phyloP scores from a whole-genome alignment of 2,797 vertebrate genomes.

The Sebastes elongatus region DNA sequence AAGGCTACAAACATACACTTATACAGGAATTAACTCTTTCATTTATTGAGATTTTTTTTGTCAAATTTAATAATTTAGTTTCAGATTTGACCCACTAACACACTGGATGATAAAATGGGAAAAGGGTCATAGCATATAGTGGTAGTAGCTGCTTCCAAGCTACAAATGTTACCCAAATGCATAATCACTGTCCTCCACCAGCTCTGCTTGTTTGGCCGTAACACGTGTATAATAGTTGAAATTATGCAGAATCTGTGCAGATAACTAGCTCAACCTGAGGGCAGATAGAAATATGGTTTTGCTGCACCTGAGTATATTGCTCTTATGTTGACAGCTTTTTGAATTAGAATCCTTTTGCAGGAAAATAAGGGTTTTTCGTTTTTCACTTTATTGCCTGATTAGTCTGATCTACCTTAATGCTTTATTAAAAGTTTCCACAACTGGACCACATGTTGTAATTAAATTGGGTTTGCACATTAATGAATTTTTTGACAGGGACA shows the following conservation, averaged over 20 bases:
- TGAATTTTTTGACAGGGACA: background rate
- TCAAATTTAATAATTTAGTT: background rate
- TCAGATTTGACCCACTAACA: conserved; percentile 43
- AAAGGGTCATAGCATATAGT: background rate
- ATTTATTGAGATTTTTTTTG: too few relatives aligned
- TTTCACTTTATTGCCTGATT: background rate
- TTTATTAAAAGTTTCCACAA: background rate
- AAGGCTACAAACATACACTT: too few relatives aligned
- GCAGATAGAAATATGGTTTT: background rate
- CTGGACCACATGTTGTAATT: background rate
- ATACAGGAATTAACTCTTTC: too few relatives aligned
- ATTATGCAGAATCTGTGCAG: background rate
- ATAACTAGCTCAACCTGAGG: background rate
- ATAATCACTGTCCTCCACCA: background rate
- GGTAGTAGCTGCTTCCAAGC: background rate
- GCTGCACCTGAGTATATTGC: background rate
- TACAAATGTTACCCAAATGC: background rate
- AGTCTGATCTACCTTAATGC: background rate
- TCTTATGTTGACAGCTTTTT: background rate
- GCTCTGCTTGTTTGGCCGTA: conserved; percentile 5
- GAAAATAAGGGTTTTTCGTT: background rate
- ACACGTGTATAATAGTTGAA: conserved; percentile 42
- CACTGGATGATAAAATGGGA: background rate
- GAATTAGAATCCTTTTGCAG: background rate
- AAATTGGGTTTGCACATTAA: conserved; percentile 1